phyloP scores from a whole-genome alignment of 2,888 invertebrate genomes.

The Petrolisthes cinctipes region DNA sequence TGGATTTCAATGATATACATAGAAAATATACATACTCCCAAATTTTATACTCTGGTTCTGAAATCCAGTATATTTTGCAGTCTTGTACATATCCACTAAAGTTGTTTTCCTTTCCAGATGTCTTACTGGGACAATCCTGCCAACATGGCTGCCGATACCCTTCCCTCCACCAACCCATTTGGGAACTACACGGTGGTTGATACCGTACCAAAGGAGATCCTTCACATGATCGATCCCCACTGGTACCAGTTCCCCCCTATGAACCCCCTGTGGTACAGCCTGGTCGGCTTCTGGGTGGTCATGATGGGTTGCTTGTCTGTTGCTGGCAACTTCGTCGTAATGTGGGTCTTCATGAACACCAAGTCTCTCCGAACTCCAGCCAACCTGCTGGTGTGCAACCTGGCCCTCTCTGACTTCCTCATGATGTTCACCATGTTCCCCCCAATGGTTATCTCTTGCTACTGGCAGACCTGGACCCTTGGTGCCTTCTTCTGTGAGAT shows the following conservation, averaged over 20 bases:
- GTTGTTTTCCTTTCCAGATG: constrained; percentile 45
- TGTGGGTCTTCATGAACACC: constrained; percentile 67
- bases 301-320: constrained; percentile 63
- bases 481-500: constrained; percentile 69
- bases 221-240: constrained; percentile 67
- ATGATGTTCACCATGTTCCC: constrained; percentile 66
- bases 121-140: constrained; percentile 47
- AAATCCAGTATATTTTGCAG: too few species aligned
- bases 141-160: constrained; percentile 24
- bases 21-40: too few species aligned
- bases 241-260: constrained; percentile 67
- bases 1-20: too few species aligned
- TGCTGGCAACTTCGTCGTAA: constrained; percentile 63
- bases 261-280: constrained; percentile 66
- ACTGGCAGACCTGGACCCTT: constrained; percentile 70
- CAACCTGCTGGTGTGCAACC: constrained; percentile 69
- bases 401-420: constrained; percentile 69
- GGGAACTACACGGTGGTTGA: constrained; percentile 63
- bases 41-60: too few species aligned
- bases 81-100: background rate
- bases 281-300: constrained; percentile 60
- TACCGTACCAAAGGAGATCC: constrained; percentile 66
- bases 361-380: constrained; percentile 68
- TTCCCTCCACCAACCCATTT: constrained; percentile 58
- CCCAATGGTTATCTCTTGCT: constrained; percentile 70